These are phyloP conservation scores for Thymelicus sylvestris DNA, from an alignment of 2,888 invertebrate genomes.

Conservation along the genomic window DNA sequence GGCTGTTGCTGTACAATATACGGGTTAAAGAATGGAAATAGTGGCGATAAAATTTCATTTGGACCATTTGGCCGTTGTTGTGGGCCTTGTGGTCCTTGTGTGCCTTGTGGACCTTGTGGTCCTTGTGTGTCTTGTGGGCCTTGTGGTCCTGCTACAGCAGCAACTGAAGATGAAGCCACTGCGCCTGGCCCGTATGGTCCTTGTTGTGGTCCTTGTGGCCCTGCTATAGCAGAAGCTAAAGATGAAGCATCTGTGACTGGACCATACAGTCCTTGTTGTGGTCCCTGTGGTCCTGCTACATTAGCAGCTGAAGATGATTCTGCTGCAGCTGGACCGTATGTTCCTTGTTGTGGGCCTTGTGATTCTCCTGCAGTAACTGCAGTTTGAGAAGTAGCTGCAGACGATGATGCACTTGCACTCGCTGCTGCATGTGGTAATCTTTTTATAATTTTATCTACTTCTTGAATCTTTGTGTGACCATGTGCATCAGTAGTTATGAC, in stretches of 20 bases:
- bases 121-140: slow-evolving; percentile 7
- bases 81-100: too few relatives aligned
- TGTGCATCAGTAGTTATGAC: slow-evolving; percentile 52
- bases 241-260: too few relatives aligned
- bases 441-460: slow-evolving; percentile 61
- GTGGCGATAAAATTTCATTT: too few relatives aligned
- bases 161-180: too few relatives aligned
- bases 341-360: background rate
- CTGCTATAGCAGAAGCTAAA: too few relatives aligned
- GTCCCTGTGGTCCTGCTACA: background rate
- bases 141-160: background rate
- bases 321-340: background rate
- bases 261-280: too few relatives aligned
- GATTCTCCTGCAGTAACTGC: background rate
- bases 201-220: too few relatives aligned
- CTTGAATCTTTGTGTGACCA: slow-evolving; percentile 58
- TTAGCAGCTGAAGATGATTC: background rate
- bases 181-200: too few relatives aligned
- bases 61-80: too few relatives aligned
- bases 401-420: slow-evolving; percentile 18
- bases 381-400: background rate
- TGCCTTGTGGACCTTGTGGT: too few relatives aligned
- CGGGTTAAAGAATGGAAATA: too few relatives aligned
- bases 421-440: slow-evolving; percentile 41
- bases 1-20: too few relatives aligned